phyloP scores from a whole-genome alignment of 2,113 vertebrate genomes.

The Melanotaenia duboulayi region DNA sequence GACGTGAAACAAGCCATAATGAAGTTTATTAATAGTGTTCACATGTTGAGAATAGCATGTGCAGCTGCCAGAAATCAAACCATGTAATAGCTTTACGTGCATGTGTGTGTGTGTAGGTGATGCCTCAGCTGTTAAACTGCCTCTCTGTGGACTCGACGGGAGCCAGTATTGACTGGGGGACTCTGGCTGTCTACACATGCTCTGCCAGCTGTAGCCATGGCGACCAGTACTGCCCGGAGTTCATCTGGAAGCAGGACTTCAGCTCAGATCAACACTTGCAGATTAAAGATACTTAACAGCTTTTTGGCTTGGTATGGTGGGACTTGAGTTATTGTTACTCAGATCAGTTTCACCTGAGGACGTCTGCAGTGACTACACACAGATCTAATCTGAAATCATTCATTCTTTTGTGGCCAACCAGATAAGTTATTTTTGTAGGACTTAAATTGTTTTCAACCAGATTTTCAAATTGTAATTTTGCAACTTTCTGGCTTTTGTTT shows the following conservation, averaged over 20 bases:
- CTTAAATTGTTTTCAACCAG: too few species aligned
- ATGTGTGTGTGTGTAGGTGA: conserved; percentile 83
- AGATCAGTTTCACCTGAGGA: neutral
- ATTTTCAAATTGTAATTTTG: too few species aligned
- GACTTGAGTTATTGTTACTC: neutral
- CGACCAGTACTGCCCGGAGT: conserved; percentile 85
- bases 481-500: too few species aligned
- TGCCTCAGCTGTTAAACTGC: conserved; percentile 95
- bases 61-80: neutral
- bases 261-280: conserved; percentile 50
- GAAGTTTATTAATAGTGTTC: neutral
- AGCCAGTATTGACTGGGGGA: conserved; percentile 95
- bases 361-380: neutral
- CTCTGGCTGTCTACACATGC: conserved; percentile 89
- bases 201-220: conserved; percentile 85
- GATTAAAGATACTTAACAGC: conserved; percentile 1
- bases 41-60: neutral
- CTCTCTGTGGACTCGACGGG: conserved; percentile 88
- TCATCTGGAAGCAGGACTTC: conserved; percentile 96
- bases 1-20: neutral
- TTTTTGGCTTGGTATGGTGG: neutral
- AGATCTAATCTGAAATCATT: neutral
- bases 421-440: too few species aligned
- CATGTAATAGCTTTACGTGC: neutral
- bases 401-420: neutral